Evolutionary conservation across 2,113 vertebrate species (phyloP), one percentile per base, ranked within the genome.

Genomic region (Nothocercus julius): DNA sequence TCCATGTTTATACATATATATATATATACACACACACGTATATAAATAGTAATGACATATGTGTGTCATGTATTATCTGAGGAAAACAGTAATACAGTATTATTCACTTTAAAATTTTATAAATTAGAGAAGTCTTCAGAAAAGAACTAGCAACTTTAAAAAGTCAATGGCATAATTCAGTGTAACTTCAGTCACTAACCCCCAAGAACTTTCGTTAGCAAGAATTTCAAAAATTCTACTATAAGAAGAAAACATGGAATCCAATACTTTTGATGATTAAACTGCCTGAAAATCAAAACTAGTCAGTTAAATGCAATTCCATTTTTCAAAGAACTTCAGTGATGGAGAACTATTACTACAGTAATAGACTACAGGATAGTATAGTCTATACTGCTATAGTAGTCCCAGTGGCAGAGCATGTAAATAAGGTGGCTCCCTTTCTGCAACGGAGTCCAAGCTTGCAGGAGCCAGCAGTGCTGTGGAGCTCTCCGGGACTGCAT

Each of bases 101-200:
- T 53, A 74, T n/a, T 85, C n/a, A 47, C 30, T n/a, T 53, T 64
- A 18, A 25, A 16, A 6, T 54, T 69, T 49, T 38, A 77, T 30
- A 82, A 17, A 68, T 42, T 42, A 38, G 13, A 32, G 54, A 27
- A 11, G 28, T 8, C n/a, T 82, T 74, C 15, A 20, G 66, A 54
- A 49, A 87, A 68, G 28, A 73, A 53, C 58, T 32, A 49, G 38
- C 38, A 34, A 40, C 62, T 87, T 25, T 51, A 59, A 76, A 51
- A 32, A 8, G 14, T 44, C 28, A 5, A 0, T 12, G 32, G 21
- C 28, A 38, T 15, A 45, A 64, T 12, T 49, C 0, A 0, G n/a
- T 28, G 22, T 63, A 2, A 59, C 47, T 81, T 78, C n/a, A 82
- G 10, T 21, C n/a, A 22, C 44, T 27, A 64, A 58, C 27, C 38